Evolutionary conservation across 2,888 invertebrate species (phyloP), one percentile per base, ranked within the genome.

Genomic region (Amitus sp.): DNA sequence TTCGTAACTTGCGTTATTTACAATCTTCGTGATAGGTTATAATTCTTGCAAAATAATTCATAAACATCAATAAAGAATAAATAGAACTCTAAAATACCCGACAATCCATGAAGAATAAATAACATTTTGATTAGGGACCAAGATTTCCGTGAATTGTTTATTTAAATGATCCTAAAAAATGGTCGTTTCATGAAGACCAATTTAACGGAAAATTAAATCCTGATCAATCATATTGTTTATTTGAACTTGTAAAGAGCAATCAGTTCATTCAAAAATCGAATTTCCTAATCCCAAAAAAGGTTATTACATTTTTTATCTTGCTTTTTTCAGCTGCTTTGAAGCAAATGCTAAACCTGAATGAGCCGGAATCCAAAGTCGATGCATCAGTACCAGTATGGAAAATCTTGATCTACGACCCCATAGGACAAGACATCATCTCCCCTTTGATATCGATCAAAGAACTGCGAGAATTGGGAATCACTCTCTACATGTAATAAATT

Each of bases 361-460:
- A 91, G 72, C 88, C 91, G 28, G 85, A 90, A 63, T 89, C 89
- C 1, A 94, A 93, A 82, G 86, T 88, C 58, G 86, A 90, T 43
- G 88, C 91, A 7, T 87, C 90, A 30, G 95, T 98, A 83, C 96
- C 97, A 18, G 91, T 93, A 10, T 98, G 97, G 97, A 98, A 98
- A 86, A 90, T 99, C 56, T 85, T 99, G 62, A 90, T 99, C 63
- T 98, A 98, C 78, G 99, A 99, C 82, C 88, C 94, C 74, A 90
- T 93, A 70, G 98, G 98, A 2, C 98, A 99, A 84, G 98, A 99
- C 80, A 96, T 99, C 47, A 96, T 99, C 73, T 97, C 98, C 10
- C 98, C 99, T 0, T 84, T 99, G 49, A 88, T 99, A 76, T 94
- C 96, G 15, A 92, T 99, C 13, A 96, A 96, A 82, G 98, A 99